A percentile compares a stretch with the other conserved stretches of the same genome.
Evolutionary conservation across 53 echinoderm and acorn worm species (phyloP).

Genomic region (Actinopyga echinites): DNA sequence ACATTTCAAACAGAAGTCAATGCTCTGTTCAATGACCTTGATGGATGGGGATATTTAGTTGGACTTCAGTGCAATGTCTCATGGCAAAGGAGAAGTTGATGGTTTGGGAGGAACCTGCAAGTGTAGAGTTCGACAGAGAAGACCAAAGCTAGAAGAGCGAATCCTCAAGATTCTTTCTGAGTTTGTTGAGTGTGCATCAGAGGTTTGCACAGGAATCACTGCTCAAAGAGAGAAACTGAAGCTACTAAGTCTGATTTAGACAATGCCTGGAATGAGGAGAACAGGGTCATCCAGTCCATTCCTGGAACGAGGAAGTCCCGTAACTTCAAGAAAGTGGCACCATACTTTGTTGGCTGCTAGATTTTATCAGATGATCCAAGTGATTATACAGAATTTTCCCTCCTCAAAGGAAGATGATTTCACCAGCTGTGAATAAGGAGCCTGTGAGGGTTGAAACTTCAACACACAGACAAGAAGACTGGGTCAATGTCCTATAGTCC

Average conservation of each 20-base stretch:
- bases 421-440: conserved; percentile 39
- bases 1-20: conserved; percentile 55
- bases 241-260: neutral
- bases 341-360: conserved; percentile 10
- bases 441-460: conserved; percentile 30
- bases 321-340: conserved; percentile 25
- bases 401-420: conserved; percentile 46
- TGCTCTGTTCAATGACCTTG: conserved; percentile 50
- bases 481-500: conserved; percentile 55
- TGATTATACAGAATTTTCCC: conserved; percentile 48
- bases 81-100: conserved; percentile 54
- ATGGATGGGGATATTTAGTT: conserved; percentile 44
- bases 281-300: conserved; percentile 43
- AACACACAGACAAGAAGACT: conserved; percentile 36
- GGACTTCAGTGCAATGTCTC: conserved; percentile 48
- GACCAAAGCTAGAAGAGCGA: conserved; percentile 5
- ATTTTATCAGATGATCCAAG: conserved; percentile 35
- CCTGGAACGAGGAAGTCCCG: conserved; percentile 31
- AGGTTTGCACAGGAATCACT: conserved; percentile 22
- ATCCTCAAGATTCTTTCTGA: conserved; percentile 33
- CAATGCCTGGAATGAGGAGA: conserved; percentile 26
- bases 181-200: conserved; percentile 37
- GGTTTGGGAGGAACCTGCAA: conserved; percentile 58
- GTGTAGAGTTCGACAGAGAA: conserved; percentile 40
- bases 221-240: conserved; percentile 18